Percentiles rank a stretch among this genome's conserved stretches.
These are phyloP conservation scores for Meiosimyza platycephala DNA, from an alignment of 2,888 invertebrate species.

Conservation along the genomic window DNA sequence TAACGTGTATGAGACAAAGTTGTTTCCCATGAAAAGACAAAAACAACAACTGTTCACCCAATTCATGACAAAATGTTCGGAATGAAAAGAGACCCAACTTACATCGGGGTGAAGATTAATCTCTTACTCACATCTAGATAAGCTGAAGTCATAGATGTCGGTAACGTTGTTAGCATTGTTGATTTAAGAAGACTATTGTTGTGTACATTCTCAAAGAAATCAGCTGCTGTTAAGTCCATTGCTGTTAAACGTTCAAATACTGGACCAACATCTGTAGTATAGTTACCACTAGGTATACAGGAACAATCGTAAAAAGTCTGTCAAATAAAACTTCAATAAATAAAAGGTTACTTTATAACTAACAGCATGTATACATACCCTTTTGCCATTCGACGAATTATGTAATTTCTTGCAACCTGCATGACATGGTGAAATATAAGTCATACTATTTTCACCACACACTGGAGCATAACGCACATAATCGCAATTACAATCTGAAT, in stretches of 20 bases:
- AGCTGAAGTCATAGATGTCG: slow-evolving; percentile 30
- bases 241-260: slow-evolving; percentile 57
- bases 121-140: slow-evolving; percentile 46
- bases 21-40: too few species aligned
- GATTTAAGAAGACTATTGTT: neutral
- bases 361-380: slow-evolving; percentile 55
- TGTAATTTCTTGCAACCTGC: slow-evolving; percentile 75
- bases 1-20: too few species aligned
- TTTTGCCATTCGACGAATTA: slow-evolving; percentile 65
- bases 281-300: slow-evolving; percentile 55
- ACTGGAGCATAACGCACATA: slow-evolving; percentile 80
- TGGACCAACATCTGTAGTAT: slow-evolving; percentile 43
- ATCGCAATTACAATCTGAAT: slow-evolving; percentile 75
- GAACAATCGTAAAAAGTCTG: slow-evolving; percentile 61
- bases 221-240: slow-evolving; percentile 44
- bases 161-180: slow-evolving; percentile 7
- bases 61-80: too few species aligned
- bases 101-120: too few species aligned
- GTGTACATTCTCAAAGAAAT: slow-evolving; percentile 1
- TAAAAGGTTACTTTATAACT: too few species aligned
- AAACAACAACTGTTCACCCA: too few species aligned
- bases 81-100: too few species aligned
- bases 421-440: slow-evolving; percentile 83
- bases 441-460: slow-evolving; percentile 74
- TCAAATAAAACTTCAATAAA: neutral